Evolutionary conservation across 2,113 vertebrate genomes (phyloP).

Genomic region (Daubentonia madagascariensis): DNA sequence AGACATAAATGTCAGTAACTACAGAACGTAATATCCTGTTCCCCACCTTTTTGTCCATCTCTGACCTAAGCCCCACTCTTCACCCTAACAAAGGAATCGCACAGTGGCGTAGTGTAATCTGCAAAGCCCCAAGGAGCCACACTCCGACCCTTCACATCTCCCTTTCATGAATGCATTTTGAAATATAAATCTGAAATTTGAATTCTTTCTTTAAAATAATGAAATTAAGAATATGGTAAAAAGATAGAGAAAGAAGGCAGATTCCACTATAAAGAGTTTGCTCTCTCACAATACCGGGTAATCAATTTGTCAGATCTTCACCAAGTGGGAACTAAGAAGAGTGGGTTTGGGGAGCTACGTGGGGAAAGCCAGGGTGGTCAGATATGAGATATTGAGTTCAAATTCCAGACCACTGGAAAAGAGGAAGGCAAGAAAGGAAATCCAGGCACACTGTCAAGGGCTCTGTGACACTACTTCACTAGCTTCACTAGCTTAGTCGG

Average conservation of each 20-base stretch:
- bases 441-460: not conserved
- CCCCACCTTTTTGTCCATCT: not conserved
- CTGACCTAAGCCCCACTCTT: not conserved
- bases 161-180: not conserved
- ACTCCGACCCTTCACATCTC: not conserved
- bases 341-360: not conserved
- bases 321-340: not conserved
- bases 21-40: not conserved
- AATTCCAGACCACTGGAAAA: not conserved
- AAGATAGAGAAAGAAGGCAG: not conserved
- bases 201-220: not conserved
- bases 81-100: not conserved
- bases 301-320: not conserved
- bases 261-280: not conserved
- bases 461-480: not conserved
- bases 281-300: not conserved
- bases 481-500: not conserved
- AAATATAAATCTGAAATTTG: not conserved
- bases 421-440: not conserved
- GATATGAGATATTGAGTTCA: not conserved
- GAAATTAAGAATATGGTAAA: not conserved
- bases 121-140: not conserved
- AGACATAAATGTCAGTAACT: not conserved
- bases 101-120: not conserved
- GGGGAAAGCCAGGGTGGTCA: not conserved